These are phyloP conservation scores for Lordiphosa clarofinis DNA, from an alignment of 1,140 invertebrate genomes.

Conservation along the genomic window DNA sequence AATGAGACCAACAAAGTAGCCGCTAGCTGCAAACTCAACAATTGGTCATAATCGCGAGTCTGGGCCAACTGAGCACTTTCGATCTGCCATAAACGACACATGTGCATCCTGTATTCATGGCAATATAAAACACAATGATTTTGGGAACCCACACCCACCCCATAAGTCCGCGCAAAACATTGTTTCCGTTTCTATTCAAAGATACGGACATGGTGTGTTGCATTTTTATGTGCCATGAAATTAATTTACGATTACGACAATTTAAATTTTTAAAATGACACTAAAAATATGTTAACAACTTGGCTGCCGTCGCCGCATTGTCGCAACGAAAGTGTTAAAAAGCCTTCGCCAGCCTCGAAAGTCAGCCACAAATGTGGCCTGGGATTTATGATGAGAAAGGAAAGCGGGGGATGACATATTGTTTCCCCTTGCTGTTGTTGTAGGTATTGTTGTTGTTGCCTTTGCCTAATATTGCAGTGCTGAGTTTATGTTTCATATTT, in stretches of 20 bases:
- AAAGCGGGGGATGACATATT: conserved; percentile 34
- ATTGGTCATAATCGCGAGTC: not conserved
- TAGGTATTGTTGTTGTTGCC: conserved; percentile 11
- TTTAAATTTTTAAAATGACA: conserved; percentile 78
- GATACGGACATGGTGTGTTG: conserved; percentile 22
- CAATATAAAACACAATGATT: conserved; percentile 46
- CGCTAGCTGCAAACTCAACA: conserved; percentile 5
- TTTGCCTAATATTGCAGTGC: conserved; percentile 37
- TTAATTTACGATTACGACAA: conserved; percentile 79
- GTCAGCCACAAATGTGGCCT: conserved; percentile 48
- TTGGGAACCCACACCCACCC: conserved; percentile 5
- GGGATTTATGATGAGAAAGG: conserved; percentile 43
- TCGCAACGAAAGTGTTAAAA: conserved; percentile 67
- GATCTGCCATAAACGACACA: conserved; percentile 35
- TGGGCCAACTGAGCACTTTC: conserved; percentile 49
- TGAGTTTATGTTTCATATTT: conserved; percentile 56
- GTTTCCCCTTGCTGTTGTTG: conserved; percentile 19
- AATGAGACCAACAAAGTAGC: conserved; percentile 14
- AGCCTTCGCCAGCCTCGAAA: conserved; percentile 24
- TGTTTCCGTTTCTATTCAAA: conserved; percentile 22
- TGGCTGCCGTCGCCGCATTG: conserved; percentile 42
- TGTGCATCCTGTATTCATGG: conserved; percentile 34
- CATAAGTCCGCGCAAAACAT: conserved; percentile 16
- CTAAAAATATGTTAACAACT: conserved; percentile 75
- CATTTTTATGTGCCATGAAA: conserved; percentile 78